Conservation (phyloP, 2,888 invertebrate genomes). For the Catotricha subobsoleta region DNA sequence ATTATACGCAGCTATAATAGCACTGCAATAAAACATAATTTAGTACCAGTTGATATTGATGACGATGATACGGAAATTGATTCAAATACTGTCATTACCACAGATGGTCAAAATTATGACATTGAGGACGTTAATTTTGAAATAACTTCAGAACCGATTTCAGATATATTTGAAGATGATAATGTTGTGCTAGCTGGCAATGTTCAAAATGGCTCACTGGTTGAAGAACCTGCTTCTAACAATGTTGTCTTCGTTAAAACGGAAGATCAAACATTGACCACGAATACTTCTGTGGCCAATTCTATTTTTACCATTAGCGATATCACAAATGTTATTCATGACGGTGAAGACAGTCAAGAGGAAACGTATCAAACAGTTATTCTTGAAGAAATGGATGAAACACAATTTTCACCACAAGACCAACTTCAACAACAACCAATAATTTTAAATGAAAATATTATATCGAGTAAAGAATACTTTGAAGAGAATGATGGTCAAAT, state of each 20-base stretch:
- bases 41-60: neutral
- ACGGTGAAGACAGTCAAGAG: neutral
- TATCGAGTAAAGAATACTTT: constrained; percentile 10
- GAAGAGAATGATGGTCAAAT: constrained; percentile 10
- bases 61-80: neutral
- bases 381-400: neutral
- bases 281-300: no score
- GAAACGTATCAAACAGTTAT: neutral
- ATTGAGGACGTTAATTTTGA: constrained; percentile 1
- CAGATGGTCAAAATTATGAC: neutral
- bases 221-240: no score
- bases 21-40: constrained; percentile 22
- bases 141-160: neutral
- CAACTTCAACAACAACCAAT: neutral
- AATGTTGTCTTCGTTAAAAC: no score
- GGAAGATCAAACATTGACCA: no score
- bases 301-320: no score
- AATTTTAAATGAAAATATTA: no score
- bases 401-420: no score
- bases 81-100: neutral
- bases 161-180: neutral
- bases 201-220: neutral
- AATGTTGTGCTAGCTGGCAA: neutral
- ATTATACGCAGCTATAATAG: constrained; percentile 34
- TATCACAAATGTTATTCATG: neutral